These are phyloP conservation scores for Cotesia chilonis DNA, from an alignment of 1,140 invertebrate genomes.

Conservation along the genomic window DNA sequence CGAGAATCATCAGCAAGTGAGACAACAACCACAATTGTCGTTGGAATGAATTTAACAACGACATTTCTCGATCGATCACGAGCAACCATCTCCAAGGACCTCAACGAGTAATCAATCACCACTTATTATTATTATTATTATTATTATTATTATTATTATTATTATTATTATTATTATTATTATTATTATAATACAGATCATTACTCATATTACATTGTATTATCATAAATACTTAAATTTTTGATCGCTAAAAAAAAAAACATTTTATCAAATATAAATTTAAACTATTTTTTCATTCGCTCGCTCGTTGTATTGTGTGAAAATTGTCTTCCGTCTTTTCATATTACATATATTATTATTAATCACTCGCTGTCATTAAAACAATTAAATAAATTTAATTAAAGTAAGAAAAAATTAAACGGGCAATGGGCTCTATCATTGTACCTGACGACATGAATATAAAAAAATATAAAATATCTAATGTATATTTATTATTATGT, in stretches of 20 bases:
- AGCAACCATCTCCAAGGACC: slow-evolving; percentile 53
- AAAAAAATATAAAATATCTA: background rate
- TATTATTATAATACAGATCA: background rate
- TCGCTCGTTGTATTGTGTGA: background rate
- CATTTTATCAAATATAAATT: background rate
- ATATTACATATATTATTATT: too few relatives aligned
- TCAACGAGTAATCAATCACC: slow-evolving; percentile 33
- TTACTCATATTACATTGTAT: too few relatives aligned
- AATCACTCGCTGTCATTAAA: too few relatives aligned
- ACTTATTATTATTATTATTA: background rate
- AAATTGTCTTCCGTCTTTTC: background rate
- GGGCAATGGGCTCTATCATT: background rate
- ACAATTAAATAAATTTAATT: background rate
- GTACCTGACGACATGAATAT: background rate
- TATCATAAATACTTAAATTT: too few relatives aligned
- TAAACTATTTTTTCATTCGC: too few relatives aligned
- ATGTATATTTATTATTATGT: background rate
- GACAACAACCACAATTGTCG: slow-evolving; percentile 75
- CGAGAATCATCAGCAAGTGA: slow-evolving; percentile 76
- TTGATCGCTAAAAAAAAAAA: background rate
- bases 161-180: background rate
- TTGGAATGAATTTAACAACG: slow-evolving; percentile 60
- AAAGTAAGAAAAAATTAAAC: background rate
- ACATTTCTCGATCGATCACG: slow-evolving; percentile 56
- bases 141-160: background rate